A percentile compares a stretch with the other conserved stretches of the same genome.
phyloP scores from a whole-genome alignment of 64 coral and sea anemone species.

The Stylophora pistillata region DNA sequence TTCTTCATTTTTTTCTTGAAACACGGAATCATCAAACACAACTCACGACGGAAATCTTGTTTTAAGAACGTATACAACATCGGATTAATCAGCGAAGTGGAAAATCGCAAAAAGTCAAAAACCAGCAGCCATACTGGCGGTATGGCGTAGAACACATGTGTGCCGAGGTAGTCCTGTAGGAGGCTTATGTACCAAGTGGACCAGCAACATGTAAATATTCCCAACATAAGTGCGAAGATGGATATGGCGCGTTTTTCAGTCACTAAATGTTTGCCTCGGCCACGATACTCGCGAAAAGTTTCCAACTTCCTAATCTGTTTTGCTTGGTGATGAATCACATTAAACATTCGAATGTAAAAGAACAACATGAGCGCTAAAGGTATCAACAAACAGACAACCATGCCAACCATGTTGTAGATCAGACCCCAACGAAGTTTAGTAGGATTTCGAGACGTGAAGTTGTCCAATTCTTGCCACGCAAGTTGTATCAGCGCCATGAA shows the following conservation, averaged over 20 bases:
- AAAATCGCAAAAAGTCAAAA: slow-evolving; percentile 78
- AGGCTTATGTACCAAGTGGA: slow-evolving; percentile 62
- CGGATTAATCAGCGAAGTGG: slow-evolving; percentile 68
- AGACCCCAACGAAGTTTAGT: slow-evolving; percentile 58
- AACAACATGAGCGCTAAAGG: slow-evolving; percentile 73
- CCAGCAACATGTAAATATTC: slow-evolving; percentile 72
- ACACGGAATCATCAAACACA: slow-evolving; percentile 29
- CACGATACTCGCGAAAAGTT: neutral
- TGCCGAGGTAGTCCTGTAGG: slow-evolving; percentile 34
- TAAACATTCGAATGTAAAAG: slow-evolving; percentile 75
- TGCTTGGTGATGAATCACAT: slow-evolving; percentile 74
- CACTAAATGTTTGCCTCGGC: slow-evolving; percentile 47
- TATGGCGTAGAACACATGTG: slow-evolving; percentile 12
- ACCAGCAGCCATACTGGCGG: slow-evolving; percentile 42
- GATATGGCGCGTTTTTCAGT: slow-evolving; percentile 68
- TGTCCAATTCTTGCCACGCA: slow-evolving; percentile 73
- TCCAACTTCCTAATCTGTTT: slow-evolving; percentile 60
- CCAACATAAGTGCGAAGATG: slow-evolving; percentile 75
- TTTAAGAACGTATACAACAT: slow-evolving; percentile 79
- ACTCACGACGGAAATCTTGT: slow-evolving; percentile 61
- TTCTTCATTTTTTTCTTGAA: neutral
- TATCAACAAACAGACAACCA: slow-evolving; percentile 69
- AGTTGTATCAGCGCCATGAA: slow-evolving; percentile 77
- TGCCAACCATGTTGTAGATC: slow-evolving; percentile 66
- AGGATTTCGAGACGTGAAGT: slow-evolving; percentile 28